Base-by-base conservation (phyloP, 2,113 vertebrate genomes). In the Cacatua alba region DNA sequence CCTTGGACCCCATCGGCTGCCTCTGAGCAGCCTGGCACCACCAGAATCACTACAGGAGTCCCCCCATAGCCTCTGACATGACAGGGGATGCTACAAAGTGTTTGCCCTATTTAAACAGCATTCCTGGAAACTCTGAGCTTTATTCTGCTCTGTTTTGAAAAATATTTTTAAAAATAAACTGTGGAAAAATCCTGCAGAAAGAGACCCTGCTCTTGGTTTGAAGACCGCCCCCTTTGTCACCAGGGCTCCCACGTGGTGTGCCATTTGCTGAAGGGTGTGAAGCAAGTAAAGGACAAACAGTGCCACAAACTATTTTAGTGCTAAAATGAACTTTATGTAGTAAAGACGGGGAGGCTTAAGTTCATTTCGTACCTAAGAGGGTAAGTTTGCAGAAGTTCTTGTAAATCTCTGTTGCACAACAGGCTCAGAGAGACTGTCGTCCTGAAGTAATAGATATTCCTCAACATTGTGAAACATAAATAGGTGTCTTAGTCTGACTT, bases 391-490 rank as follows among this genome's bases (percentile, higher is more conserved):
- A 94, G 86, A 94, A 95, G 72, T 92, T 92, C 88, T 94, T 89
- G 87, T 95, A 95, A 96, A 93, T 94, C 78, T 29, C 29, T 76
- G 5, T 96, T 96, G 91, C 95, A 92, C 94, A 96, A 95, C 26
- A 76, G 24, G 17, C 52, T 88, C 65, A 60, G 74, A 3, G 2
- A 2, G 3, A 76, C 90, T 69, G 88, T 92, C 41, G 6, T 93
- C 57, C 86, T 94, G 82, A 92, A 96, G 94, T 93, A 92, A 92
- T 33, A 93, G 83, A 94, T 95, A 95, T 88, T 95, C 92, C 59
- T 96, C 86, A 91, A 91, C 25, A 60, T 79, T 95, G 83, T 94
- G 96, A 95, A 96, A 96, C 57, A 83, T 84, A 96, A 94, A 94
- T 89, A 95, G 86, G 92, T 92, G 65, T 85, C 94, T 83, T 93